phyloP scores from a whole-genome alignment of 2,113 vertebrate genomes.

The Albula glossodonta region DNA sequence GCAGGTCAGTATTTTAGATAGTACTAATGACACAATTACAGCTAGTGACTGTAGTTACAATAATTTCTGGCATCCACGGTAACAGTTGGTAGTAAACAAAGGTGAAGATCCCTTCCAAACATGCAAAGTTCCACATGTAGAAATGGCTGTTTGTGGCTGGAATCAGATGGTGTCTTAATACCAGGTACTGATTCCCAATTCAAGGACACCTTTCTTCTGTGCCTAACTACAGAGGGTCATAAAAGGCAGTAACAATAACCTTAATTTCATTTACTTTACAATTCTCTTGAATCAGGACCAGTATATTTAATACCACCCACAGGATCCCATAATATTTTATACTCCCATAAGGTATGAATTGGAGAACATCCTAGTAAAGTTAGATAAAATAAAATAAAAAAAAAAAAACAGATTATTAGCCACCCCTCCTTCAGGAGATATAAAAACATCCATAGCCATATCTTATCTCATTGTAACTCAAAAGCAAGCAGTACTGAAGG shows the following conservation, averaged over 20 bases:
- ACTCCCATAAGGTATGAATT: constrained; percentile 18
- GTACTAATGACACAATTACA: too few species aligned
- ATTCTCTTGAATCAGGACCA: background rate
- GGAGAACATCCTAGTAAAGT: constrained; percentile 21
- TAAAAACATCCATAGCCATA: constrained; percentile 1
- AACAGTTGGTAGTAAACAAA: too few species aligned
- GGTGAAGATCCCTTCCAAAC: too few species aligned
- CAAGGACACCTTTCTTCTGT: constrained; percentile 8
- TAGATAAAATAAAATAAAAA: background rate
- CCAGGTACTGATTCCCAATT: background rate
- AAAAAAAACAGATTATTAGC: constrained; percentile 31
- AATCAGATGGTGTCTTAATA: background rate
- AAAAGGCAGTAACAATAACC: background rate
- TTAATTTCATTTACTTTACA: background rate
- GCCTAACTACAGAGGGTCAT: background rate
- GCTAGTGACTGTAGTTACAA: too few species aligned
- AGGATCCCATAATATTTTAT: constrained; percentile 9
- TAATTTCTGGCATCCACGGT: too few species aligned
- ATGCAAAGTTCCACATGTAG: too few species aligned
- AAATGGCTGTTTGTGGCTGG: too few species aligned
- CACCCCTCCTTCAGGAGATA: background rate
- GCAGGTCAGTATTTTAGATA: too few species aligned
- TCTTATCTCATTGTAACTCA: constrained; percentile 2
- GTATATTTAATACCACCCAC: background rate
- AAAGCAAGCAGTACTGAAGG: background rate